Conservation (phyloP, 92 coral and sea anemone species). For the Umimayanthus kanabou region DNA sequence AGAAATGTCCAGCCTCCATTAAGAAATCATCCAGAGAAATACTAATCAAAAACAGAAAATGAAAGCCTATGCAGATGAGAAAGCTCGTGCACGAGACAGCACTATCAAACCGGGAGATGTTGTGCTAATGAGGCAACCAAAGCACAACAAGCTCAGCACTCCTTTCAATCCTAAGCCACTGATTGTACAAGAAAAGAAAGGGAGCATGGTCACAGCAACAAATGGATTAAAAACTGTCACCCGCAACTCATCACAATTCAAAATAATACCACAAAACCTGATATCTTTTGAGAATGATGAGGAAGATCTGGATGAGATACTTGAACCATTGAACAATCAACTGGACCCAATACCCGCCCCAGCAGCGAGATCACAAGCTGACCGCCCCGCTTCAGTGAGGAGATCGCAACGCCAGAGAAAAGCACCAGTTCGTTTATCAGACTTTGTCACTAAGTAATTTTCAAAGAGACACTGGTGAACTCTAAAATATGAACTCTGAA, state of each 20-base stretch:
- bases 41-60: neutral
- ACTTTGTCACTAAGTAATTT: too few relatives aligned
- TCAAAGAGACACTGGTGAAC: too few relatives aligned
- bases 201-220: too few relatives aligned
- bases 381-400: too few relatives aligned
- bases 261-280: constrained; percentile 4
- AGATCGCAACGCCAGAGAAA: too few relatives aligned
- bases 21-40: neutral
- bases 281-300: constrained; percentile 5
- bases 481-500: neutral
- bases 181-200: too few relatives aligned
- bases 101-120: neutral
- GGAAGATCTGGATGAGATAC: constrained; percentile 10
- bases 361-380: too few relatives aligned
- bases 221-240: too few relatives aligned
- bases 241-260: constrained; percentile 15
- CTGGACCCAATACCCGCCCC: neutral
- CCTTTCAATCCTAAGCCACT: neutral
- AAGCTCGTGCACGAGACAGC: constrained; percentile 19
- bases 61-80: neutral
- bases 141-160: constrained; percentile 55
- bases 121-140: neutral
- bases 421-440: too few relatives aligned
- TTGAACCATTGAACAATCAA: neutral
- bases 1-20: neutral